A percentile compares a stretch with the other conserved stretches of the same genome.
These are phyloP conservation scores for Drosophila anceps DNA, from an alignment of 2,888 invertebrate genomes.

Conservation along the genomic window DNA sequence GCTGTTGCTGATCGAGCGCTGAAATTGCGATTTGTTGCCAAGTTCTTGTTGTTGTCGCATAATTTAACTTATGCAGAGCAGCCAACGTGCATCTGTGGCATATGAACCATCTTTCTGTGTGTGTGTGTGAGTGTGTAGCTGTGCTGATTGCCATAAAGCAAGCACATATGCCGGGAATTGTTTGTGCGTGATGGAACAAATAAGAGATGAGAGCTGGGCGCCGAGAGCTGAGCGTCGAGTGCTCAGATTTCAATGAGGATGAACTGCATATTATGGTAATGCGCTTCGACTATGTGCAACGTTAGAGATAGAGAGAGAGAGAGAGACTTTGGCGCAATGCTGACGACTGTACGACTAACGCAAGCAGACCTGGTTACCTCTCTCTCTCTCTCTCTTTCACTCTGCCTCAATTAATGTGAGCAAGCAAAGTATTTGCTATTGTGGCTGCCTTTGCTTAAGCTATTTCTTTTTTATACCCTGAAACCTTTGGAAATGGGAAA, in stretches of 20 bases:
- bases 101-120: constrained; percentile 1
- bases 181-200: constrained; percentile 52
- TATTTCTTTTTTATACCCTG: too few relatives aligned
- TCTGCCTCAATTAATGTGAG: too few relatives aligned
- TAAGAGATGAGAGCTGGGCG: constrained; percentile 19
- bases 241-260: constrained; percentile 15
- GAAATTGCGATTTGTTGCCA: constrained; percentile 54
- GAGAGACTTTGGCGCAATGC: background rate
- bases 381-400: too few relatives aligned
- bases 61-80: constrained; percentile 64
- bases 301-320: background rate
- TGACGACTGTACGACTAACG: background rate
- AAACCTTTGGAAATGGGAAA: background rate
- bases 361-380: background rate
- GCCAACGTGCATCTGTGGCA: constrained; percentile 20
- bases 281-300: background rate
- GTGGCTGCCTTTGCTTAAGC: background rate
- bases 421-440: too few relatives aligned
- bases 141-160: constrained; percentile 71
- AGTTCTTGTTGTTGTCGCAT: constrained; percentile 53
- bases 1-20: constrained; percentile 55
- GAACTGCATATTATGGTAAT: constrained; percentile 21
- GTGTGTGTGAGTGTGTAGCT: constrained; percentile 22
- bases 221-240: constrained; percentile 11
- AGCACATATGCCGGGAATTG: constrained; percentile 61